Base-by-base conservation (phyloP, 2,797 vertebrate species). In the Sphenopsis melanotis region DNA sequence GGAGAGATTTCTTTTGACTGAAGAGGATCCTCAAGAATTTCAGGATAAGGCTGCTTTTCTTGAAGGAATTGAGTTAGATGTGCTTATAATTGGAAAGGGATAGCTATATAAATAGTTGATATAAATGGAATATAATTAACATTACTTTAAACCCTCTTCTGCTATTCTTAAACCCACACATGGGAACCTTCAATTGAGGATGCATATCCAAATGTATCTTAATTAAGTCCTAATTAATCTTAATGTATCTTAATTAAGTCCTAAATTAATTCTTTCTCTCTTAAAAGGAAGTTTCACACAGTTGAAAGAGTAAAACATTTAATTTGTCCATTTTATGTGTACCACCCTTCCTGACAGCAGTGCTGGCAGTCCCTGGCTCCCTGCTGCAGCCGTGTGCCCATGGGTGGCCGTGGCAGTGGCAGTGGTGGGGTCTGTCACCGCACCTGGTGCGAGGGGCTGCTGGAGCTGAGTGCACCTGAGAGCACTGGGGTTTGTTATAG, bases 161-260 rank as follows among this genome's bases (percentile, higher is more conserved):
- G n/a, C 4, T 27, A 44, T 93, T 92, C 86, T 93, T 93, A 95
- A 94, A 91, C 41, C 88, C 32, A 46, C 94, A 86, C 74, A 14
- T 57, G 89, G 94, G 90, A 95, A 55, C n/a, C 34, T 65, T 10
- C 5, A 86, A 92, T 53, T 68, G 78, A 95, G 83, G 83, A 82
- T 81, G 42, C 37, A 34, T 60, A 59, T 94, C 75, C 79, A 95
- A 91, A 71, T 93, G 60, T 69, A 55, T 83, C 83, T 89, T 94
- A 86, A 93, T 94, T 80, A 95, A 88, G 41, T 85, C 39, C 76
- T 87, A 77, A 94, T 94, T 94, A 86, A 69, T 83, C 56, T 56
- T 42, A 79, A 60, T 90, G 56, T 49, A 59, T 83, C 91, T 94
- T 92, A 86, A 94, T 94, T 90, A 94, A 91, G 52, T 76, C 57